Conservation (phyloP, 23 tunicate species). For the Ascidia mentula region DNA sequence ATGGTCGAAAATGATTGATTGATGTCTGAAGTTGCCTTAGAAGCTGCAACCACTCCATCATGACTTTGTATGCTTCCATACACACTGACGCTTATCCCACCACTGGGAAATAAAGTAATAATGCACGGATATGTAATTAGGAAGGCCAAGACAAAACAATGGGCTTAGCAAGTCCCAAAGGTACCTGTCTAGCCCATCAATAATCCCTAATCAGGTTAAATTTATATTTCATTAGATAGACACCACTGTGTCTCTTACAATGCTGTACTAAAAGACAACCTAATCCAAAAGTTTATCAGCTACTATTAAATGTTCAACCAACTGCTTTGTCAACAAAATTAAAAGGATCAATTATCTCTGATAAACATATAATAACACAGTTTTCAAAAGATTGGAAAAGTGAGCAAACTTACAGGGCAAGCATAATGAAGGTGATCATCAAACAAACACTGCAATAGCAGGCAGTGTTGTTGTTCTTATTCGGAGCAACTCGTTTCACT, state of each 20-base stretch:
- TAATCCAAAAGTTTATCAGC: too few relatives aligned
- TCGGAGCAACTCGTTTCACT: conserved; percentile 36
- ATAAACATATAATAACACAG: too few relatives aligned
- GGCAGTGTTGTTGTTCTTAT: conserved; percentile 46
- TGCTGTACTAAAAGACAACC: too few relatives aligned
- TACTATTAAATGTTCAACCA: too few relatives aligned
- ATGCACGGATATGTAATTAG: not conserved
- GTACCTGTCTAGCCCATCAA: not conserved
- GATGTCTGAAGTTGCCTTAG: conserved; percentile 30
- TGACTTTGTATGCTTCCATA: conserved; percentile 67
- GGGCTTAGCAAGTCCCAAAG: not conserved
- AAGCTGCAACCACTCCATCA: conserved; percentile 45
- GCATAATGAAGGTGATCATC: conserved; percentile 50
- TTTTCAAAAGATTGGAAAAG: too few relatives aligned
- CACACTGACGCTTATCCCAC: conserved; percentile 51
- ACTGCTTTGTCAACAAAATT: too few relatives aligned
- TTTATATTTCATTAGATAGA: too few relatives aligned
- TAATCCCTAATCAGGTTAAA: not conserved
- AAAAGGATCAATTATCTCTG: too few relatives aligned
- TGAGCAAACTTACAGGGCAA: conserved; percentile 44
- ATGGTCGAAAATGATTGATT: conserved; percentile 46
- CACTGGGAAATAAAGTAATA: conserved; percentile 26
- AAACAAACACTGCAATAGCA: conserved; percentile 79
- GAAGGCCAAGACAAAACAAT: not conserved
- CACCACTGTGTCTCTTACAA: too few relatives aligned